phyloP scores from a whole-genome alignment of 2,797 vertebrate species.

The Sebastiscus tertius region DNA sequence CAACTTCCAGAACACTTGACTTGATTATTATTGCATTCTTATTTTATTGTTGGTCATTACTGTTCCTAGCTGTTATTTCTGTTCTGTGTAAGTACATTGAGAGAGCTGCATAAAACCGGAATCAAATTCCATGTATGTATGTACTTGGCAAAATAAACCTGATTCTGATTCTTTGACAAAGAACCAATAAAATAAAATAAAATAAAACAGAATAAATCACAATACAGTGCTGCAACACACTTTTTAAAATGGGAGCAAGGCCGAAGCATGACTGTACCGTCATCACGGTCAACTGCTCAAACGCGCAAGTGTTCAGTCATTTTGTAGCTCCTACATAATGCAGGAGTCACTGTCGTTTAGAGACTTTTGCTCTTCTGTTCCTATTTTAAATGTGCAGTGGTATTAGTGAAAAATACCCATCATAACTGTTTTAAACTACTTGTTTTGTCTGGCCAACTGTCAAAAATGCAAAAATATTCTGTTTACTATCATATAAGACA shows the following conservation, averaged over 20 bases:
- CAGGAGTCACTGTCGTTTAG: not conserved
- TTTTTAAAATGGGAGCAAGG: not conserved
- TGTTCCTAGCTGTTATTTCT: no score
- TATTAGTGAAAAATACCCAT: not conserved
- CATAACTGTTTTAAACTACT: not conserved
- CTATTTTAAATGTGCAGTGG: not conserved
- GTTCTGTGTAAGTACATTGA: no score
- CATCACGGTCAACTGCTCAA: not conserved
- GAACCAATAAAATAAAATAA: not conserved
- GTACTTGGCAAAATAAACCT: no score
- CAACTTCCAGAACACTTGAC: no score
- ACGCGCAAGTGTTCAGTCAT: not conserved
- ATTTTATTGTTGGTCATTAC: no score
- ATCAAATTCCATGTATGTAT: no score
- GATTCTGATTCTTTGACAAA: conserved; percentile 1
- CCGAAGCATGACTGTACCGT: not conserved
- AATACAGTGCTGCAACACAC: not conserved
- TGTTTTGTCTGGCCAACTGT: not conserved
- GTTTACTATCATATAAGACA: not conserved
- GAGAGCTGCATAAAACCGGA: no score
- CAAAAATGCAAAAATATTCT: not conserved
- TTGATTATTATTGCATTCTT: no score
- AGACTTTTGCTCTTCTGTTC: not conserved
- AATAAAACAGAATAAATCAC: not conserved
- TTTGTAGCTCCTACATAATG: not conserved